Evolutionary conservation across 2,797 vertebrate genomes (phyloP).

Genomic region (Amphiprion clarkii): DNA sequence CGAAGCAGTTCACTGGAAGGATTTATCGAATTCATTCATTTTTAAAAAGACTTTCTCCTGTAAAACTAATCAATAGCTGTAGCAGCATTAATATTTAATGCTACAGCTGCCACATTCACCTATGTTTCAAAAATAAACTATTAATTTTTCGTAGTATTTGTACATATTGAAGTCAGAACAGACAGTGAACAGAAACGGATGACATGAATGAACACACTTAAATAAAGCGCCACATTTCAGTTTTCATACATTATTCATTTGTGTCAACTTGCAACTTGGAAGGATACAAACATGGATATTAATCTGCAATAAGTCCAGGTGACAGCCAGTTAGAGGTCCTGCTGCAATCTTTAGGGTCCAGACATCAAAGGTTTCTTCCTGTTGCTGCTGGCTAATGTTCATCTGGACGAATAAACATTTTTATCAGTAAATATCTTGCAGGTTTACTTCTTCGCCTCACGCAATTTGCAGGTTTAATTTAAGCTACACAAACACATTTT

Average conservation of each 20-base stretch:
- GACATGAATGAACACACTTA: neutral
- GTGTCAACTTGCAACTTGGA: conserved; percentile 23
- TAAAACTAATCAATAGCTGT: neutral
- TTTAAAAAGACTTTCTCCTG: neutral
- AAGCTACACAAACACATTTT: conserved; percentile 11
- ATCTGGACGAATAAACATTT: conserved; percentile 31
- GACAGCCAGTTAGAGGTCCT: neutral
- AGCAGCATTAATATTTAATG: too few species aligned
- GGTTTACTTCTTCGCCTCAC: conserved; percentile 19
- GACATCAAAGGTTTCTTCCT: neutral
- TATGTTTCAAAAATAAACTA: too few species aligned
- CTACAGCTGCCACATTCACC: too few species aligned
- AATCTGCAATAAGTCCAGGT: neutral
- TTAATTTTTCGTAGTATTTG: too few species aligned
- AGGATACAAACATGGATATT: neutral
- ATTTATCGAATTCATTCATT: neutral
- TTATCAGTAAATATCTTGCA: conserved; percentile 23
- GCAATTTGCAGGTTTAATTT: conserved; percentile 38
- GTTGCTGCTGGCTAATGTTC: neutral
- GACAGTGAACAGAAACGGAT: neutral
- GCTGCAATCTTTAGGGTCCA: neutral
- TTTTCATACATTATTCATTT: conserved; percentile 35
- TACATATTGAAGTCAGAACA: neutral
- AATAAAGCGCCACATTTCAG: neutral
- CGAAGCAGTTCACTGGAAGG: neutral